phyloP scores from a whole-genome alignment of 2,113 vertebrate species.

The Microtus ochrogaster region DNA sequence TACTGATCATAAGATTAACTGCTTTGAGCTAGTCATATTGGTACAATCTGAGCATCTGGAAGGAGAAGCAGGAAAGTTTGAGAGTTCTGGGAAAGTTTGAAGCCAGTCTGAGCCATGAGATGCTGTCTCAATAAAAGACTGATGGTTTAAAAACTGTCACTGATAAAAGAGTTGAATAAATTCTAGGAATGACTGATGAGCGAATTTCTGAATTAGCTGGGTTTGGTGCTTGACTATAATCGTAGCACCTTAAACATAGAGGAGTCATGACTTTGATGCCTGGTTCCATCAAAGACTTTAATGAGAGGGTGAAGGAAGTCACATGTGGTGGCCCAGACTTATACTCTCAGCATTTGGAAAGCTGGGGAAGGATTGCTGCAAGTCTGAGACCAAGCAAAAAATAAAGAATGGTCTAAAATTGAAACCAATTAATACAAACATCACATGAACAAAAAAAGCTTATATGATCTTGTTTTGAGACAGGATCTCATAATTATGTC shows the following conservation, averaged over 20 bases:
- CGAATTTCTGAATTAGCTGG: not conserved
- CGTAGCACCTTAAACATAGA: not conserved
- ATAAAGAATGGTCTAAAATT: constrained; percentile 19
- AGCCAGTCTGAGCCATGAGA: not conserved
- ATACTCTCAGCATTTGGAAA: not conserved
- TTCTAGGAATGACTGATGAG: not conserved
- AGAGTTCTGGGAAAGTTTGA: not conserved
- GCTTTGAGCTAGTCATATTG: not conserved
- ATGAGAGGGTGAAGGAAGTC: not conserved
- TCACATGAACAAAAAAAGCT: not conserved
- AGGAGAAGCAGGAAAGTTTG: not conserved
- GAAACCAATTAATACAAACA: constrained; percentile 34
- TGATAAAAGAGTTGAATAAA: not conserved
- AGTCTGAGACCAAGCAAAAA: constrained; percentile 6
- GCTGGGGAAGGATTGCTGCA: not conserved
- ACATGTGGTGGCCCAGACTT: not conserved
- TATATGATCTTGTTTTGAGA: not conserved
- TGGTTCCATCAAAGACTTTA: not conserved
- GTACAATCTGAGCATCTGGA: not conserved
- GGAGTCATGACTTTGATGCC: not conserved
- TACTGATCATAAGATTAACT: constrained; percentile 8
- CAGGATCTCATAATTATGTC: not conserved
- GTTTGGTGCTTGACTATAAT: not conserved
- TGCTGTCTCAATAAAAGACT: not conserved
- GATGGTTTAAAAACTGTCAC: not conserved